A percentile compares a stretch with the other conserved stretches of the same genome.
phyloP scores from a whole-genome alignment of 2,797 vertebrate genomes.

The Argya squamiceps region DNA sequence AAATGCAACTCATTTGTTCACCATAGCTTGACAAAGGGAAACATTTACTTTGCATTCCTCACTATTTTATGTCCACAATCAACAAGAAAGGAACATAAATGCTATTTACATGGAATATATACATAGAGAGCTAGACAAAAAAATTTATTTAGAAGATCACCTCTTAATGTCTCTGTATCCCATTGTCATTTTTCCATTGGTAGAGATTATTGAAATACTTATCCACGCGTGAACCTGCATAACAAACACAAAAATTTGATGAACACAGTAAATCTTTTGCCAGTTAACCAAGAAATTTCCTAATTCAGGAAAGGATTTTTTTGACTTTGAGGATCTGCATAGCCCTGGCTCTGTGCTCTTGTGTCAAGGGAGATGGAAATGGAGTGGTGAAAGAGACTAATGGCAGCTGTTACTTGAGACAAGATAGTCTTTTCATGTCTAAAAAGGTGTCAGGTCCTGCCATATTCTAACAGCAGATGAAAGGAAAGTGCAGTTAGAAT shows the following conservation, averaged over 20 bases:
- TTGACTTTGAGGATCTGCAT: not conserved
- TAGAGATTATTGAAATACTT: not conserved
- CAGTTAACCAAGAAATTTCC: not conserved
- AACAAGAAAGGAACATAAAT: not conserved
- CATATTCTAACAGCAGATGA: conserved; percentile 81
- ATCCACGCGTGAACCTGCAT: fast-evolving
- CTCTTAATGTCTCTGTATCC: fast-evolving
- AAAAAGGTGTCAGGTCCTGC: conserved; percentile 80
- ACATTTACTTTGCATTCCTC: not conserved
- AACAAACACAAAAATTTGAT: not conserved
- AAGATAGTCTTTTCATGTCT: conserved; percentile 85
- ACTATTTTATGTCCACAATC: not conserved
- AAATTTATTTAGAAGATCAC: not conserved
- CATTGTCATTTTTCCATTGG: not conserved
- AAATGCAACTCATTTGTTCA: not conserved
- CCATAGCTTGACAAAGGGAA: not conserved
- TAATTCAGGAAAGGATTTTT: not conserved
- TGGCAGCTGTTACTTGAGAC: conserved; percentile 54
- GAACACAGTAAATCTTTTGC: not conserved
- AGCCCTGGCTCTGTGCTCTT: not conserved
- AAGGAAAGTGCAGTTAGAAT: conserved; percentile 75
- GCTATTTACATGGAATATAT: not conserved
- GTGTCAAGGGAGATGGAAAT: not conserved
- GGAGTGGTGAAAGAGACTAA: not conserved
- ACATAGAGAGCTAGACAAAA: not conserved